These are phyloP conservation scores for Sarcophilus harrisii DNA, from an alignment of 2,797 vertebrate species.

Conservation along the genomic window DNA sequence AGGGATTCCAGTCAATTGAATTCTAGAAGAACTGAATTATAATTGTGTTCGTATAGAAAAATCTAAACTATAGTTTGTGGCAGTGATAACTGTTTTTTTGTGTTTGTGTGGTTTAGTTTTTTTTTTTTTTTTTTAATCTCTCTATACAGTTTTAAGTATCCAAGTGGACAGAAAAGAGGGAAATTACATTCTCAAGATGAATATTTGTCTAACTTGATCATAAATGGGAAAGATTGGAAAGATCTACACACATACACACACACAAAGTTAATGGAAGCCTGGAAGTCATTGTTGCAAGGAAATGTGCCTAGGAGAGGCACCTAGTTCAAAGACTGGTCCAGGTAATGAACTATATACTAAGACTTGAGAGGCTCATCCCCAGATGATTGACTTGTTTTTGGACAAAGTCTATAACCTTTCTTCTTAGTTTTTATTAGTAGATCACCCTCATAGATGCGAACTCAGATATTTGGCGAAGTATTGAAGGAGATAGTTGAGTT, in stretches of 20 bases:
- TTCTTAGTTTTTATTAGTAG: neutral
- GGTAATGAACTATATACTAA: neutral
- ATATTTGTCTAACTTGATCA: conserved; percentile 59
- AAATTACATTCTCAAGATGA: conserved; percentile 43
- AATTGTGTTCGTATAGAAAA: conserved; percentile 65
- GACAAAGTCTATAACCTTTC: neutral
- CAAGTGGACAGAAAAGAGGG: conserved; percentile 58
- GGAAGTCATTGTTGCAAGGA: neutral
- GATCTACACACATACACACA: neutral
- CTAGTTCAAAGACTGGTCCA: neutral
- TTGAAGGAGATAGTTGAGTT: conserved; percentile 39
- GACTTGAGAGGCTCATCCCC: neutral
- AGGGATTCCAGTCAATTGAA: conserved; percentile 66
- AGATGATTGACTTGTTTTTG: neutral
- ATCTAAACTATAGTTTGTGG: conserved; percentile 58
- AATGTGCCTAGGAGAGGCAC: neutral
- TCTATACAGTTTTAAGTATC: conserved; percentile 38
- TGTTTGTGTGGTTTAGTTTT: conserved; percentile 58
- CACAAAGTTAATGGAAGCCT: neutral
- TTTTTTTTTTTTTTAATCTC: no score
- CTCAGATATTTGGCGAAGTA: neutral
- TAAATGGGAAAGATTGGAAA: conserved; percentile 49
- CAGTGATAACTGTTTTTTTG: conserved; percentile 59
- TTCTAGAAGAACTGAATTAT: conserved; percentile 64
- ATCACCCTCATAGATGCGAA: neutral